A percentile compares a stretch with the other conserved stretches of the same genome.
Evolutionary conservation across 1,140 invertebrate species (phyloP).

Genomic region (Eumaeus atala): DNA sequence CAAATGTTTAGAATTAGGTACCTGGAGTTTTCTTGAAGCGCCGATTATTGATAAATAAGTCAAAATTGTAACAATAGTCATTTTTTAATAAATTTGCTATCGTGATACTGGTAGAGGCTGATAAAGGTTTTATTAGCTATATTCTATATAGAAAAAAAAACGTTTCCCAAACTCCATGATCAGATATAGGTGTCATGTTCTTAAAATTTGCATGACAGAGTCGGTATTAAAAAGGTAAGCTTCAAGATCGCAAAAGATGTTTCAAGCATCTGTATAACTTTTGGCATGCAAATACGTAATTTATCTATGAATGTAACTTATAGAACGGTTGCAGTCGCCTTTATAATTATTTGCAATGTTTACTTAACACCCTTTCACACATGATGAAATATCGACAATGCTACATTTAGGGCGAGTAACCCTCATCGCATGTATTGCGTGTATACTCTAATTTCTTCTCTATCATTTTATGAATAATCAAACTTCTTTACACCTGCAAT

Average conservation of each 20-base stretch:
- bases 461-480: neutral
- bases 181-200: slow-evolving; percentile 71
- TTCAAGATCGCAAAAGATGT: slow-evolving; percentile 36
- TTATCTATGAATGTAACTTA: slow-evolving; percentile 51
- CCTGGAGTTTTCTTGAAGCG: no score
- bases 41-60: no score
- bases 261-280: slow-evolving; percentile 37
- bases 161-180: slow-evolving; percentile 56
- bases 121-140: slow-evolving; percentile 7
- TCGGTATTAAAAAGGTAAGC: slow-evolving; percentile 44
- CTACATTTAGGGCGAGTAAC: slow-evolving; percentile 33
- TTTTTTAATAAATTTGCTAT: neutral
- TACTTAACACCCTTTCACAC: slow-evolving; percentile 75
- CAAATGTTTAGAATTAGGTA: no score
- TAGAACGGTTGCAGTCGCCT: slow-evolving; percentile 58
- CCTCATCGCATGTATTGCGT: slow-evolving; percentile 20
- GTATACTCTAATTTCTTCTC: slow-evolving; percentile 5
- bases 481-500: no score
- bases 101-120: no score
- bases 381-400: slow-evolving; percentile 69
- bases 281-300: slow-evolving; percentile 64
- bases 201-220: slow-evolving; percentile 62
- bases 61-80: slow-evolving; percentile 16
- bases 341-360: slow-evolving; percentile 76
- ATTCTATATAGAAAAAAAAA: slow-evolving; percentile 11